Percentiles rank a stretch among this genome's conserved stretches.
These are phyloP conservation scores for Caerostris extrusa DNA, from an alignment of 1,140 invertebrate genomes.

Conservation along the genomic window DNA sequence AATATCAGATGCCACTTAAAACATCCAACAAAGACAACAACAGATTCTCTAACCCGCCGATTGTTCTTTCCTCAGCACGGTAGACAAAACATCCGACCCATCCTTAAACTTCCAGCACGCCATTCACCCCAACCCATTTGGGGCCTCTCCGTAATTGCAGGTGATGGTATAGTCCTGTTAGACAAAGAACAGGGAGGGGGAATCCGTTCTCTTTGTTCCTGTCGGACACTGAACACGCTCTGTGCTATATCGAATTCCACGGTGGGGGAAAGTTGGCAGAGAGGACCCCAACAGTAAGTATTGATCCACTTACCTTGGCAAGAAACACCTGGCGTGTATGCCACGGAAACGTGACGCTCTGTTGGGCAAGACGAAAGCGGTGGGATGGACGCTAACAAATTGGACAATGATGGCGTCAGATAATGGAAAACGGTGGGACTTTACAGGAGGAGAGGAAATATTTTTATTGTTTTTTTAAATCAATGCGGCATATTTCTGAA, in stretches of 20 bases:
- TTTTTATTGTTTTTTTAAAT: no score
- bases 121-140: neutral
- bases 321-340: neutral
- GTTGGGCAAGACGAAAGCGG: neutral
- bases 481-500: no score
- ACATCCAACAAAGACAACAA: no score
- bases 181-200: neutral
- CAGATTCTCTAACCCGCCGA: neutral
- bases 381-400: neutral
- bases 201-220: neutral
- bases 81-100: neutral
- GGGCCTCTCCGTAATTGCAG: slow-evolving; percentile 11
- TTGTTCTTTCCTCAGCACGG: neutral
- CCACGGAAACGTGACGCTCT: slow-evolving; percentile 15
- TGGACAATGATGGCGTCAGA: neutral
- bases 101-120: neutral
- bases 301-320: slow-evolving; percentile 7
- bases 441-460: no score
- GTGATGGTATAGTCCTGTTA: neutral
- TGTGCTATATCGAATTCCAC: neutral
- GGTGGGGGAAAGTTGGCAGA: neutral
- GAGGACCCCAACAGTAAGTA: neutral
- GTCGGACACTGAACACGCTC: neutral
- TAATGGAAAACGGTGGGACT: neutral
- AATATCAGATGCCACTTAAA: no score